Evolutionary conservation across 30 jellyfish, hydroid and myxozoan species (phyloP).

Genomic region (Rhopilema esculentum): DNA sequence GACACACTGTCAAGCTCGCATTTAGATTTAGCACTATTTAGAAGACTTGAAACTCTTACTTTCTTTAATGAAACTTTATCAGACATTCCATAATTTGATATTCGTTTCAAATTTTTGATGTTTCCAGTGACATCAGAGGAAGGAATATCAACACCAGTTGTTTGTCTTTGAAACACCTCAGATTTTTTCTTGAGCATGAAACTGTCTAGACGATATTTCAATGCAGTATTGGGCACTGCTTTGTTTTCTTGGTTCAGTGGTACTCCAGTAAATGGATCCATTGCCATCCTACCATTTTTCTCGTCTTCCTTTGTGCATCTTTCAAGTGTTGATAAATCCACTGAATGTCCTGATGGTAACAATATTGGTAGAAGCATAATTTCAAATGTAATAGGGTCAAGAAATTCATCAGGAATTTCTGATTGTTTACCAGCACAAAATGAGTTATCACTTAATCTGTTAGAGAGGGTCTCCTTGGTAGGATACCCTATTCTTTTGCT

Average conservation of each 20-base stretch:
- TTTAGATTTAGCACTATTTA: not conserved
- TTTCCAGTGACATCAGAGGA: not conserved
- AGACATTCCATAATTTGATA: not conserved
- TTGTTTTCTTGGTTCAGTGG: conserved; percentile 56
- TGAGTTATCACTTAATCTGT: not conserved
- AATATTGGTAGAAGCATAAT: conserved; percentile 84
- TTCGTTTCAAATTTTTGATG: not conserved
- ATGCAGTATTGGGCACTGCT: conserved; percentile 82
- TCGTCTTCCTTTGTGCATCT: conserved; percentile 57
- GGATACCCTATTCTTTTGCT: not conserved
- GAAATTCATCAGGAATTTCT: conserved; percentile 66
- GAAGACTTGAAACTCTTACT: not conserved
- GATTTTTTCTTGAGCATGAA: conserved; percentile 29
- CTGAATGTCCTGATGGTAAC: conserved; percentile 93
- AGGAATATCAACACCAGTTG: conserved; percentile 1
- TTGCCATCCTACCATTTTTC: conserved; percentile 79
- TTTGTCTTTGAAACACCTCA: not conserved
- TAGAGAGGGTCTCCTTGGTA: not conserved
- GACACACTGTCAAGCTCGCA: not conserved
- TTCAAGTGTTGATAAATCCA: conserved; percentile 79
- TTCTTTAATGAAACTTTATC: not conserved
- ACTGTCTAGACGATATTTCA: conserved; percentile 79
- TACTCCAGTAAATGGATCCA: conserved; percentile 96
- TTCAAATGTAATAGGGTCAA: conserved; percentile 88
- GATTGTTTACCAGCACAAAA: not conserved